A percentile compares a stretch with the other conserved stretches of the same genome.
Conservation (phyloP, 2,113 vertebrate genomes). For the Paracanthobrama guichenoti region DNA sequence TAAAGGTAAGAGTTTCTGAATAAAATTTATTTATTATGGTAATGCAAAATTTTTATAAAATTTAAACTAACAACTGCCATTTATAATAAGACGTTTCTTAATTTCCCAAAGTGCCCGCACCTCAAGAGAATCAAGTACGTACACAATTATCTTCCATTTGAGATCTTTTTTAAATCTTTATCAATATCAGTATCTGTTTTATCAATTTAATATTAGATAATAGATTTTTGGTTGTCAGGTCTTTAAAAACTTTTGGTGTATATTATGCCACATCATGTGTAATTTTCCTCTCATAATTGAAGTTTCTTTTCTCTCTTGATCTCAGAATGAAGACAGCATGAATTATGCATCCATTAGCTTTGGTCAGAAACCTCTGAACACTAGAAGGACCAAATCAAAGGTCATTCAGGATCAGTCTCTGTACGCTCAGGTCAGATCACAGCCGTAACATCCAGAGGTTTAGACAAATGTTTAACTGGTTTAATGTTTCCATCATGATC, state of each 20-base stretch:
- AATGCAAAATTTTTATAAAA: not conserved
- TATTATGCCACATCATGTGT: not conserved
- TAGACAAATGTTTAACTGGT: not conserved
- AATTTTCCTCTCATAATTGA: not conserved
- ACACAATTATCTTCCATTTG: not conserved
- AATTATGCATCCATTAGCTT: conserved; percentile 8
- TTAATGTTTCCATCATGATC: not conserved
- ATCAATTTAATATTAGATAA: not conserved
- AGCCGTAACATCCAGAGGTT: not conserved
- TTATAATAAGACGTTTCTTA: not conserved
- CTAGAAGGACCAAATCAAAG: not conserved
- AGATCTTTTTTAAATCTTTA: no score
- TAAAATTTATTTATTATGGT: not conserved
- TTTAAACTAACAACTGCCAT: no score
- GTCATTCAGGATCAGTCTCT: not conserved
- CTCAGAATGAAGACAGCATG: not conserved
- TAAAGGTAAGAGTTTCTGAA: not conserved
- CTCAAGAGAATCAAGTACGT: not conserved
- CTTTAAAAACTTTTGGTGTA: not conserved
- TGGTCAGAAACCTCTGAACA: not conserved
- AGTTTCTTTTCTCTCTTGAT: not conserved
- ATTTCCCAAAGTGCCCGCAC: not conserved
- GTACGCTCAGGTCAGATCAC: conserved; percentile 2
- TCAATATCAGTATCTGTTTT: no score
- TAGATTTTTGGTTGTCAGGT: no score